phyloP scores from a whole-genome alignment of 2,113 vertebrate genomes.

The Ciconia stormi region DNA sequence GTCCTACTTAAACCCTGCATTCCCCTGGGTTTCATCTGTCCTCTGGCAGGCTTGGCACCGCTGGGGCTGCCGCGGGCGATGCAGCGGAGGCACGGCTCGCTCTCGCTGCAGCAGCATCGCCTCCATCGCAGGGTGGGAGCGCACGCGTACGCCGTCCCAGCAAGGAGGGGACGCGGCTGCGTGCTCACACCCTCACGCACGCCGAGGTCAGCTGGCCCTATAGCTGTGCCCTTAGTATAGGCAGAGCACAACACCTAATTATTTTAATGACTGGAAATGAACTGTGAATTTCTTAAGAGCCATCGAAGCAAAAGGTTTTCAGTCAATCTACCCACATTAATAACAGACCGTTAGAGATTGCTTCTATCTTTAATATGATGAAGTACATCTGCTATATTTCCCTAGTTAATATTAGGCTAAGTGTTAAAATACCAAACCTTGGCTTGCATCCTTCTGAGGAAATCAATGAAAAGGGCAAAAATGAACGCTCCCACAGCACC shows the following conservation, averaged over 20 bases:
- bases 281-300: constrained; percentile 14
- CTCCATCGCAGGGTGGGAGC: background rate
- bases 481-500: background rate
- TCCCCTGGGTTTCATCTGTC: background rate
- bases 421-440: background rate
- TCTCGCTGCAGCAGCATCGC: fast-evolving
- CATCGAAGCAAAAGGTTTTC: background rate
- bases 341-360: background rate
- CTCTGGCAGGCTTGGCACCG: fast-evolving
- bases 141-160: fast-evolving
- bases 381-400: background rate
- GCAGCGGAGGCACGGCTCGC: background rate
- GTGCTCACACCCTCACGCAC: background rate
- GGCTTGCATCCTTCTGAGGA: background rate
- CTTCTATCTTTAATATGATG: background rate
- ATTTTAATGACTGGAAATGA: constrained; percentile 40
- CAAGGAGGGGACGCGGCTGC: fast-evolving
- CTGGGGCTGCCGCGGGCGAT: background rate
- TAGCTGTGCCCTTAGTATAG: background rate
- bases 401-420: background rate
- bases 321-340: constrained; percentile 5
- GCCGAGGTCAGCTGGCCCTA: background rate
- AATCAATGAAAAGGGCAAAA: background rate
- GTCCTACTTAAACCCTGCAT: fast-evolving
- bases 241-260: background rate